Evolutionary conservation across 2,888 invertebrate genomes (phyloP), one percentile per base, ranked within the genome.

Genomic region (Tethea ocularis): DNA sequence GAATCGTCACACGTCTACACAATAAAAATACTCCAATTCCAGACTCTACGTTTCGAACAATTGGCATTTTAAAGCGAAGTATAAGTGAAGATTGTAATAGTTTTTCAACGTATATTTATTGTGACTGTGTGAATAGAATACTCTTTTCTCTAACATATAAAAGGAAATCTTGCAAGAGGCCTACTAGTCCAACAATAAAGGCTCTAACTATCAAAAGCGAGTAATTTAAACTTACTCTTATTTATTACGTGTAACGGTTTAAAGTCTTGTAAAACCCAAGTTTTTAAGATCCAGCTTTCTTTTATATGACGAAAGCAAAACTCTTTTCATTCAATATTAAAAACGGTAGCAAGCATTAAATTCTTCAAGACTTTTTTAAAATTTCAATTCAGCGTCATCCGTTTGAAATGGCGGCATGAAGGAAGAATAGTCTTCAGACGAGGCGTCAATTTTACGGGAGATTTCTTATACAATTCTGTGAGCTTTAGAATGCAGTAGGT

Each of bases 391-490:
- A 78, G n/a, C 38, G n/a, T 66, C 71, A 75, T 71, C 74, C 72
- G 69, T 67, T 63, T 64, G 57, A 63, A 61, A 57, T 61, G 38
- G 51, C 29, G 66, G 61, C 65, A 78, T 74, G 76, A 75, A 70
- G 77, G 72, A 72, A 79, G 82, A 82, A 84, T 80, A 82, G 80
- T 79, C 78, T 77, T 71, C 77, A 70, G 71, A 78, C 75, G 74
- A 75, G 72, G 81, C 88, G 84, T 89, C 90, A 90, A 91, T 90
- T 91, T 89, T 86, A 90, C 88, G 87, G 84, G 79, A 88, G 88
- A 89, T 89, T 89, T 89, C 83, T 82, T 20, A 20, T 82, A 84
- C 75, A 74, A 75, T 77, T 75, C 71, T 79, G 72, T 72, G 71
- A 75, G 71, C 46, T 46, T 20, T 46, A 20, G 38, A 38, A 38